Evolutionary conservation across 53 echinoderm and acorn worm genomes (phyloP), one percentile per base, ranked within the genome.

Genomic region (Luidia sarsii): DNA sequence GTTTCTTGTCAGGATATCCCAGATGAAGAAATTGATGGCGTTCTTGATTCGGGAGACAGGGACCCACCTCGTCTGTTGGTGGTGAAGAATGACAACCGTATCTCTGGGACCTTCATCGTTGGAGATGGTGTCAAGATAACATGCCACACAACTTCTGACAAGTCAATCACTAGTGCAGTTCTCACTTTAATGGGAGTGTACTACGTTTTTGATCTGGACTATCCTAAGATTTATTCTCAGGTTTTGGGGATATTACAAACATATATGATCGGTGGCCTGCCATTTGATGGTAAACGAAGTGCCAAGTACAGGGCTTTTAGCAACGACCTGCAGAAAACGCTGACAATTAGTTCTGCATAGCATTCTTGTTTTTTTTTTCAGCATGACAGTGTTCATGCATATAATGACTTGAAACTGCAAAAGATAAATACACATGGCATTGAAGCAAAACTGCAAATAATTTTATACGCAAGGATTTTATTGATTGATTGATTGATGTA

Each of bases 181-280:
- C 6, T 65, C 29, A 65, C 65, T 50, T 64, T 80, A 20, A 15
- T 64, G 25, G 80, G 64, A 48, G 64, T 65, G 39, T 63, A 80
- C 30, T 80, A 80, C 33, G 80, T 65, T 18, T 80, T 80, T 51
- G 52, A 80, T 32, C 65, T 80, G 29, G 80, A 80, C 7, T 80
- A 80, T 50, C 80, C 64, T 16, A 80, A 51, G 36, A 65, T 65
- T 31, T 65, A 64, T 23, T 65, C 65, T 51, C 80, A 80, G 64
- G 19, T 80, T 33, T 34, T 80, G 29, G 80, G 65, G 4, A 80
- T 64, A 15, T 51, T 80, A 33, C 80, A 80, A 23, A 80, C 65
- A 7, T 66, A 80, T 52, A 19, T 65, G 48, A 4, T 80, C 2
- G 50, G 51, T 50, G 33, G 48, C 5, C 15, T 80, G 2, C 80